Evolutionary conservation across 1,140 invertebrate species (phyloP).

Genomic region (Dendrolimus kikuchii): DNA sequence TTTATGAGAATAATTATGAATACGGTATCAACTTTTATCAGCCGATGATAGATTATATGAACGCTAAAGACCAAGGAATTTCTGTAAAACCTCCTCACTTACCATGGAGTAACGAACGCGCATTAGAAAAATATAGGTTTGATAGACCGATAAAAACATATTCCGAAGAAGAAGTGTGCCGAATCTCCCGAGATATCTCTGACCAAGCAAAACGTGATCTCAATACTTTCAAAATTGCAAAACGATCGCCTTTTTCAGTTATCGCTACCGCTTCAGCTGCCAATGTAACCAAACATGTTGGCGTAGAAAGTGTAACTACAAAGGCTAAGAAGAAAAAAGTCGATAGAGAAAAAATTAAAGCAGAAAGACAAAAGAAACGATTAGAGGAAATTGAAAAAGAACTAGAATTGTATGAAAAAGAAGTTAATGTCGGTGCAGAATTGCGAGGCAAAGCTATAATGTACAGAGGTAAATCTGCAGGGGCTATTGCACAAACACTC

Average conservation of each 20-base stretch:
- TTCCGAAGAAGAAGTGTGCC: slow-evolving; percentile 75
- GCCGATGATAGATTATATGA: slow-evolving; percentile 87
- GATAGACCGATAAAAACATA: slow-evolving; percentile 75
- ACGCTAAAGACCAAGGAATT: slow-evolving; percentile 70
- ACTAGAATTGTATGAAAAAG: slow-evolving; percentile 68
- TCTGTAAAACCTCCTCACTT: slow-evolving; percentile 75
- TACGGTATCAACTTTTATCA: slow-evolving; percentile 87
- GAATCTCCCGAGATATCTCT: slow-evolving; percentile 76
- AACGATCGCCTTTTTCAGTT: slow-evolving; percentile 78
- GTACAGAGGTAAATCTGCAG: slow-evolving; percentile 79
- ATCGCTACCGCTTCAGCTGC: slow-evolving; percentile 77
- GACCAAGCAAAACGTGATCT: slow-evolving; percentile 79
- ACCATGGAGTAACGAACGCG: slow-evolving; percentile 82
- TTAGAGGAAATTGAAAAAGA: slow-evolving; percentile 64
- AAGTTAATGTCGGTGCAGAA: slow-evolving; percentile 66
- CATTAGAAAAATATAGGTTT: slow-evolving; percentile 74
- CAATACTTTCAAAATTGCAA: slow-evolving; percentile 74
- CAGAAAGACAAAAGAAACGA: slow-evolving; percentile 61
- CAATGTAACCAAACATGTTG: slow-evolving; percentile 77
- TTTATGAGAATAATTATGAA: slow-evolving; percentile 86
- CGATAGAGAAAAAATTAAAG: slow-evolving; percentile 53
- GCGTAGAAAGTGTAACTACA: slow-evolving; percentile 70
- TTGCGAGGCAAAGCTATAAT: slow-evolving; percentile 79
- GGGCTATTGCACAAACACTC: slow-evolving; percentile 79
- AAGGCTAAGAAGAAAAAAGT: slow-evolving; percentile 68